Evolutionary conservation across 2,888 invertebrate genomes (phyloP).

Genomic region (Cryptops parisi): DNA sequence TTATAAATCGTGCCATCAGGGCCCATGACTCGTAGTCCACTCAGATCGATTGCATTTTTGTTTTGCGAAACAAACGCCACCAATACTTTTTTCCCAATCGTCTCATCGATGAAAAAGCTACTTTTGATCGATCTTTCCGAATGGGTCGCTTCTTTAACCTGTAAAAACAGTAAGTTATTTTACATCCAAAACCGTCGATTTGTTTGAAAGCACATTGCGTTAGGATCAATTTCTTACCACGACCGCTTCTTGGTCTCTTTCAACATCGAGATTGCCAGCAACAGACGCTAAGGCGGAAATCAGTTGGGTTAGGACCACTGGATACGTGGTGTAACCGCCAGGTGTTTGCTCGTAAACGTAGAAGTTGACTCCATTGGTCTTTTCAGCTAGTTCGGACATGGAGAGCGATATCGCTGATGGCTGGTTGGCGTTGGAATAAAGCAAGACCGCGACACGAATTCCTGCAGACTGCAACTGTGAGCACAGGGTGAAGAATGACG

Average conservation of each 20-base stretch:
- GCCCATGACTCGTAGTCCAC: too few relatives aligned
- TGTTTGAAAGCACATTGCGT: background rate
- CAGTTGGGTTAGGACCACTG: slow-evolving; percentile 7
- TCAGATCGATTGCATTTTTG: too few relatives aligned
- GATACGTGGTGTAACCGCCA: background rate
- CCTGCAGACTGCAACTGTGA: background rate
- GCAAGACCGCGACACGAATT: background rate
- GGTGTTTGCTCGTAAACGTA: slow-evolving; percentile 4
- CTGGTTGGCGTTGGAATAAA: background rate
- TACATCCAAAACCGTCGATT: too few relatives aligned
- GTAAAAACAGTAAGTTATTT: background rate
- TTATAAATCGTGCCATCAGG: too few relatives aligned
- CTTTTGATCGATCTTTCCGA: slow-evolving; percentile 25
- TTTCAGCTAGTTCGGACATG: slow-evolving; percentile 4
- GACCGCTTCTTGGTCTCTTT: background rate
- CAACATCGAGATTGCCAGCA: background rate
- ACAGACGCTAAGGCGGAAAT: background rate
- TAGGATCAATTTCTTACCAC: background rate
- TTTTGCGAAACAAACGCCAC: too few relatives aligned
- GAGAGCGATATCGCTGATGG: background rate
- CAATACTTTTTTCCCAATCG: slow-evolving; percentile 30
- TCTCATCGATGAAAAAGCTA: slow-evolving; percentile 40
- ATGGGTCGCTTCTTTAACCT: slow-evolving; percentile 1
- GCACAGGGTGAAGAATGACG: background rate
- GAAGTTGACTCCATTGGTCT: slow-evolving; percentile 9